Conservation (phyloP, 2,113 vertebrate genomes). For the Scophthalmus maximus region DNA sequence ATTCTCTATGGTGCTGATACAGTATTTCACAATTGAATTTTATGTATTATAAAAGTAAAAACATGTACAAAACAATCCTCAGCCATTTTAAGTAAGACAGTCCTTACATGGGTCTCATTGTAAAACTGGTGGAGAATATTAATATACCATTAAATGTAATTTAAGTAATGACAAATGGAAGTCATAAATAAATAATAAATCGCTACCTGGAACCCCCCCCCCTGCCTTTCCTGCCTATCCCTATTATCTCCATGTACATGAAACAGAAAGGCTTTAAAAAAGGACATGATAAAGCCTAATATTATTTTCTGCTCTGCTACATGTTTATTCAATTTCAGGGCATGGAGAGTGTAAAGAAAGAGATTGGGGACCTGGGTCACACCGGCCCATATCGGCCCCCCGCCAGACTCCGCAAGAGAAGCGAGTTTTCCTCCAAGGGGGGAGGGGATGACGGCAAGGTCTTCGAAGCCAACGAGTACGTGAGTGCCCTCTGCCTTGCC, state of each 20-base stretch:
- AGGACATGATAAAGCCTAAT: neutral
- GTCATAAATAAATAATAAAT: too few species aligned
- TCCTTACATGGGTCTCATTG: too few species aligned
- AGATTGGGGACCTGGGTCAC: slow-evolving; percentile 90
- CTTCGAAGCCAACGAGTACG: slow-evolving; percentile 94
- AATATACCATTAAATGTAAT: too few species aligned
- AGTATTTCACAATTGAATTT: neutral
- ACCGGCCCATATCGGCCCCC: slow-evolving; percentile 91
- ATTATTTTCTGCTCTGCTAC: neutral
- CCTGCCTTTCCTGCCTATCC: neutral
- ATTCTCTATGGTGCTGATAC: neutral
- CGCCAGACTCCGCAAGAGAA: slow-evolving; percentile 88
- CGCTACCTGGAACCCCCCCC: too few species aligned
- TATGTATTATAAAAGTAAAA: too few species aligned
- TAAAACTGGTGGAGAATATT: too few species aligned
- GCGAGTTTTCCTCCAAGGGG: slow-evolving; percentile 89
- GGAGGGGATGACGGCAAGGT: slow-evolving; percentile 82
- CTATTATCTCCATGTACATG: neutral
- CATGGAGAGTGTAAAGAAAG: slow-evolving; percentile 92
- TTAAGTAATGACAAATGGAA: too few species aligned
- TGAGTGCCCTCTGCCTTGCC: slow-evolving; percentile 44
- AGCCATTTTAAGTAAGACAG: too few species aligned
- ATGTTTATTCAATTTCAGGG: slow-evolving; percentile 80
- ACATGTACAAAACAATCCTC: too few species aligned
- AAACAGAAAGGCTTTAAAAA: neutral